These are phyloP conservation scores for Zoanthus sociatus DNA, from an alignment of 92 coral and sea anemone genomes.

Conservation along the genomic window DNA sequence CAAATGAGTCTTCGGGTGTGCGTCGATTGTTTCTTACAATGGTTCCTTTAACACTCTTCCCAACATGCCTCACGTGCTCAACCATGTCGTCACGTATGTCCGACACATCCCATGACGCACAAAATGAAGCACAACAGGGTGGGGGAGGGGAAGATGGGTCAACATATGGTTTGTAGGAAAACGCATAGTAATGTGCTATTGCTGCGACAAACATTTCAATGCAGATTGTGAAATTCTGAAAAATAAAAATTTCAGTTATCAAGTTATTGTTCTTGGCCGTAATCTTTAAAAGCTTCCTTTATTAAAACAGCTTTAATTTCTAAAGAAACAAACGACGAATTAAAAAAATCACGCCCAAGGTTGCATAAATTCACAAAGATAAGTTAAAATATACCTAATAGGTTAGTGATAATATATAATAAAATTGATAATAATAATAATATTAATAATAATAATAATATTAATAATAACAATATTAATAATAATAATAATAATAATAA, in stretches of 20 bases:
- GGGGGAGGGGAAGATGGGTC: constrained; percentile 87
- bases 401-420: not conserved
- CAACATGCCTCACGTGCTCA: constrained; percentile 88
- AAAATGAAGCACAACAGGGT: constrained; percentile 93
- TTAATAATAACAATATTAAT: no score
- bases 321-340: no score
- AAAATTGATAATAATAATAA: no score
- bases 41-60: constrained; percentile 82
- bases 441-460: no score
- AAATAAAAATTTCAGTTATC: not conserved
- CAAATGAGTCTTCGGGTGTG: not conserved
- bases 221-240: constrained; percentile 86
- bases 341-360: no score
- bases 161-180: constrained; percentile 89
- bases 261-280: no score
- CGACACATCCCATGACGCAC: constrained; percentile 93
- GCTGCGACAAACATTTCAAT: constrained; percentile 94
- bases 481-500: no score
- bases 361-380: not conserved
- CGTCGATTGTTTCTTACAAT: constrained; percentile 67
- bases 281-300: no score
- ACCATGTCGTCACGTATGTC: constrained; percentile 91
- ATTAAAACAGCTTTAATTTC: not conserved
- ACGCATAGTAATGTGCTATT: constrained; percentile 86
- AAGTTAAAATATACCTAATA: no score